A percentile compares a stretch with the other conserved stretches of the same genome.
Evolutionary conservation across 2,113 vertebrate genomes (phyloP).

Genomic region (Formicarius rufipectus): DNA sequence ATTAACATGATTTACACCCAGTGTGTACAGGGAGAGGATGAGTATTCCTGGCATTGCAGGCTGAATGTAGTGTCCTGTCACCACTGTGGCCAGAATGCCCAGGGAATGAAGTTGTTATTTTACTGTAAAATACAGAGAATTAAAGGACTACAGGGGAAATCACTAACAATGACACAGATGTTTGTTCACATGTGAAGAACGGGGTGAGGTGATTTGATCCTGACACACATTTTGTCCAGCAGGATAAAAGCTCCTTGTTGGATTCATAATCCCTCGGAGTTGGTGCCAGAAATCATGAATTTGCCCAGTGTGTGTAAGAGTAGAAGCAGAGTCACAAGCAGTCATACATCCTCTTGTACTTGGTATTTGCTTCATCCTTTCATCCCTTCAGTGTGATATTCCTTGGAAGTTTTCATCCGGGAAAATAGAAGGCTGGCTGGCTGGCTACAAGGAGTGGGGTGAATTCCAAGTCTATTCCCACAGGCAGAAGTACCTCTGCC

Average conservation of each 20-base stretch:
- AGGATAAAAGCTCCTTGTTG: background rate
- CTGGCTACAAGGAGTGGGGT: background rate
- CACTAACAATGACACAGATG: background rate
- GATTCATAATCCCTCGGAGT: background rate
- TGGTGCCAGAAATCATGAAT: background rate
- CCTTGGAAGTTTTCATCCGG: background rate
- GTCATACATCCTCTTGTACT: background rate
- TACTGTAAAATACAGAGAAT: background rate
- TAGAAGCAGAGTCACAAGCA: background rate
- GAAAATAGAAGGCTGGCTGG: background rate
- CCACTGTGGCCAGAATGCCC: background rate
- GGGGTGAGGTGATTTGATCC: background rate
- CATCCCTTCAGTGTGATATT: background rate
- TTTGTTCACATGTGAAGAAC: background rate
- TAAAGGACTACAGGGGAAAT: background rate
- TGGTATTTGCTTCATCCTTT: background rate
- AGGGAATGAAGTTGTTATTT: background rate
- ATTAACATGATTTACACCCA: background rate
- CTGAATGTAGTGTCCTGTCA: background rate
- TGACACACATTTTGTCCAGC: background rate
- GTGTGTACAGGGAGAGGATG: rapidly evolving
- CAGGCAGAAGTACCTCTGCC: background rate
- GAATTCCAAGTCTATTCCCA: background rate
- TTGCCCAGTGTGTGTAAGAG: background rate
- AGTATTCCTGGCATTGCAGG: background rate